Conservation (phyloP, 2,113 vertebrate genomes). For the Plecturocebus donacophilus region DNA sequence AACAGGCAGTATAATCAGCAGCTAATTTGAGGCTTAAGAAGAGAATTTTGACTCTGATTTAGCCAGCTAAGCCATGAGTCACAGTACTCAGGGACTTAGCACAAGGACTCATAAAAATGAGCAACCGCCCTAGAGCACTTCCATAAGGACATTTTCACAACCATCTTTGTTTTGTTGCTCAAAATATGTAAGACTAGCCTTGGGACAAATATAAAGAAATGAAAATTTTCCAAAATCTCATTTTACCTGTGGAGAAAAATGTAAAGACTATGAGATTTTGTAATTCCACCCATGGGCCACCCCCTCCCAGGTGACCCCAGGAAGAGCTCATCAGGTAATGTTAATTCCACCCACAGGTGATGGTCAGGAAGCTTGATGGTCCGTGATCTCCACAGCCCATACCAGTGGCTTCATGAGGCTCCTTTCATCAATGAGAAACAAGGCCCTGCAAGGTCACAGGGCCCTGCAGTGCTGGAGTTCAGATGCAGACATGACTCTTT, state of each 20-base stretch:
- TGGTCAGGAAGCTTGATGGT: background rate
- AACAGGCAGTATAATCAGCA: background rate
- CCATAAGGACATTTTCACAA: background rate
- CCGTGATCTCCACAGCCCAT: background rate
- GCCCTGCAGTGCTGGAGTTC: too few relatives aligned
- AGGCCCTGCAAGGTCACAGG: background rate
- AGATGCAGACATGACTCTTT: background rate
- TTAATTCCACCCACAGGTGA: background rate
- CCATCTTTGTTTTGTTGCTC: background rate
- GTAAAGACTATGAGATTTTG: background rate
- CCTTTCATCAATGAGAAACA: background rate
- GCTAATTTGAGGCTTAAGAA: background rate
- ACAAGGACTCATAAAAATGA: background rate
- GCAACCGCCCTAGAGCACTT: background rate
- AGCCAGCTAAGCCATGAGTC: background rate
- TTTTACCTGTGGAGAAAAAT: background rate
- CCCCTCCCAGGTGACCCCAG: background rate
- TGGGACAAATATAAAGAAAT: slow-evolving; percentile 1
- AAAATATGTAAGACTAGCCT: background rate
- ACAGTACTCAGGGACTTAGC: background rate
- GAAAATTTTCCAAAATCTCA: background rate
- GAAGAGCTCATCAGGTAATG: background rate
- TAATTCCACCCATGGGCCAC: background rate
- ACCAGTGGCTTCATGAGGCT: background rate
- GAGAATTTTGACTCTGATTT: background rate